These are phyloP conservation scores for Trogon melanurus DNA, from an alignment of 2,113 vertebrate species.

Conservation along the genomic window DNA sequence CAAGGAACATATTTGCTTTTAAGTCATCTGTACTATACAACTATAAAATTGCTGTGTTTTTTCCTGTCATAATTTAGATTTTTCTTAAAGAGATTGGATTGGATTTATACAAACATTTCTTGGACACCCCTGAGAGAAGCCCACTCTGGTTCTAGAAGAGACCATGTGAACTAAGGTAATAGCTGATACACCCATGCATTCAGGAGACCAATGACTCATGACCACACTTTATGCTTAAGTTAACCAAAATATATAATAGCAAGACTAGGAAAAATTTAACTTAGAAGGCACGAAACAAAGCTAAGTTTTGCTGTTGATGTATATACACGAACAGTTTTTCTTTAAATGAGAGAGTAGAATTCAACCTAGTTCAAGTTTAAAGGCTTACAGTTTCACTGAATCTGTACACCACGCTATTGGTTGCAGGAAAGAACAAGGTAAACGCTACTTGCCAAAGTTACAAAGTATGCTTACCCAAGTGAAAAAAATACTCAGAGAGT, in stretches of 20 bases:
- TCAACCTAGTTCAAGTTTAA: background rate
- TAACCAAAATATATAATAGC: background rate
- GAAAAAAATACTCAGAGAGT: background rate
- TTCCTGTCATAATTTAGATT: background rate
- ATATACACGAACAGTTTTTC: background rate
- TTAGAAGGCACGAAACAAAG: background rate
- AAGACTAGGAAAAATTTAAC: background rate
- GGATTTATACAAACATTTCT: background rate
- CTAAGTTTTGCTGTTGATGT: background rate
- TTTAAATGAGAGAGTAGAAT: background rate
- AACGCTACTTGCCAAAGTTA: background rate
- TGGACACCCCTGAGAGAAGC: background rate
- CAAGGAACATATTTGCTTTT: background rate
- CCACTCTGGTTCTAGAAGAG: background rate
- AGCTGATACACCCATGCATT: background rate
- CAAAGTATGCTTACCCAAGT: background rate
- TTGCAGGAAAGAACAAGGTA: background rate
- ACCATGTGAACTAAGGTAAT: background rate
- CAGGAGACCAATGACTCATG: background rate
- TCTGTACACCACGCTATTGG: background rate
- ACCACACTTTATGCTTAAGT: background rate
- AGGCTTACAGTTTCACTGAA: background rate
- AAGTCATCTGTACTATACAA: background rate
- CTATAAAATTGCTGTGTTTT: background rate
- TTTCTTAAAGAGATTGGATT: background rate